These are phyloP conservation scores for Saguinus imperator DNA, from an alignment of 2,113 vertebrate genomes.

Conservation along the genomic window DNA sequence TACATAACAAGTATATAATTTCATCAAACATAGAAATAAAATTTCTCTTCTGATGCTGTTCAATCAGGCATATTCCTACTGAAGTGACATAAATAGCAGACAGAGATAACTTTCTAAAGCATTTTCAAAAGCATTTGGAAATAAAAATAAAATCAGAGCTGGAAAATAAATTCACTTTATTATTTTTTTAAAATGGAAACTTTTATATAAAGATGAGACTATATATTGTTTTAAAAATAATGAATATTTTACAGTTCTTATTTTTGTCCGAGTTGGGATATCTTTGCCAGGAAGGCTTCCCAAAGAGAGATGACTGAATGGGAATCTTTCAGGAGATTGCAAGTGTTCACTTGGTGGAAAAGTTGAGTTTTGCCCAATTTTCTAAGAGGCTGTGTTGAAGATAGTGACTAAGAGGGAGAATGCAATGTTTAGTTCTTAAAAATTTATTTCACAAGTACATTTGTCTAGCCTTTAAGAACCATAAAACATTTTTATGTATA, in stretches of 20 bases:
- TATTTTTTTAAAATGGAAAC: neutral
- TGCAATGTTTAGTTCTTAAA: neutral
- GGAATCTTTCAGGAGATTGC: neutral
- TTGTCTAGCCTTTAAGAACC: neutral
- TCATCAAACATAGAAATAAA: neutral
- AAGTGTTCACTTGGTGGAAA: neutral
- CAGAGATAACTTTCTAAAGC: neutral
- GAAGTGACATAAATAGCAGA: neutral
- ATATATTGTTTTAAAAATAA: neutral
- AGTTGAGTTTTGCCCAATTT: neutral
- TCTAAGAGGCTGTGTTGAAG: neutral
- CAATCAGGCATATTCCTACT: neutral
- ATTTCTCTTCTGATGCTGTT: neutral
- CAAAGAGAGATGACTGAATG: neutral
- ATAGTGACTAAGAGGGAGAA: neutral
- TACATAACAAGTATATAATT: neutral
- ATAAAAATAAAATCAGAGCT: neutral
- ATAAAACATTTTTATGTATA: neutral
- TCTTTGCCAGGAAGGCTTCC: neutral
- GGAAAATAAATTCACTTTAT: neutral
- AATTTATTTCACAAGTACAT: neutral
- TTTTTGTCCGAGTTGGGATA: neutral
- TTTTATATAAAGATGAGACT: neutral
- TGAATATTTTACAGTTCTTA: neutral
- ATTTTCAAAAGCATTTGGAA: conserved; percentile 13